Evolutionary conservation across 2,797 vertebrate genomes (phyloP), one percentile per base, ranked within the genome.

Genomic region (Apogon hyalosoma): DNA sequence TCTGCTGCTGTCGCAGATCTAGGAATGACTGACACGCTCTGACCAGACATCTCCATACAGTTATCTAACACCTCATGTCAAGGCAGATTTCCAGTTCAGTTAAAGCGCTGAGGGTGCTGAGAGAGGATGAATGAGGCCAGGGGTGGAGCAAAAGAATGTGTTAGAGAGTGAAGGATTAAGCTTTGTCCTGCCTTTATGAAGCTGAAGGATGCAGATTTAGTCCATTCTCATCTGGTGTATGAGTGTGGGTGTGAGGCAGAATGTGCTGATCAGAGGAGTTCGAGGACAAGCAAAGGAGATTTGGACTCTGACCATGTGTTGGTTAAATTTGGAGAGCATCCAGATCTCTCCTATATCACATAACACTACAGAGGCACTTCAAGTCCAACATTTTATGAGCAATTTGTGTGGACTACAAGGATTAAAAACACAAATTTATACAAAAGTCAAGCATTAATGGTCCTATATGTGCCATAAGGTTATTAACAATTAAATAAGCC

Each of bases 31-130:
- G 74, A 79, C 69, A 51, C 77, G 48, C 57, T 57, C 41, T 49
- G 41, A 63, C 11, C 63, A 68, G 95, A 94, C 94, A 93, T 92
- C 93, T 93, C 93, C 91, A 94, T 93, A 94, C 90, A 79, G 78
- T 89, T 88, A 94, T 95, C 95, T 94, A 95, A 96, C 94, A 89
- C 93, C 90, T 91, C 84, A 93, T 93, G 95, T 94, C 94, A 93
- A 92, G 93, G 92, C 92, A 93, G 94, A 95, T 96, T 88, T 95
- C 91, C 91, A 92, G 83, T 69, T 70, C 36, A 78, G 75, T 57
- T 19, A 69, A 68, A 72, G 31, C 38, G 53, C 0, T 31, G 58
- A n/a, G 56, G 36, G 18, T 31, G 56, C 42, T 59, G 56, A 59
- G 42, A 59, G 56, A 59, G 7, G 39, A 18, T 31, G 48, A 40